These are phyloP conservation scores for Drosophila atripex DNA, from an alignment of 2,888 invertebrate genomes.

Conservation along the genomic window DNA sequence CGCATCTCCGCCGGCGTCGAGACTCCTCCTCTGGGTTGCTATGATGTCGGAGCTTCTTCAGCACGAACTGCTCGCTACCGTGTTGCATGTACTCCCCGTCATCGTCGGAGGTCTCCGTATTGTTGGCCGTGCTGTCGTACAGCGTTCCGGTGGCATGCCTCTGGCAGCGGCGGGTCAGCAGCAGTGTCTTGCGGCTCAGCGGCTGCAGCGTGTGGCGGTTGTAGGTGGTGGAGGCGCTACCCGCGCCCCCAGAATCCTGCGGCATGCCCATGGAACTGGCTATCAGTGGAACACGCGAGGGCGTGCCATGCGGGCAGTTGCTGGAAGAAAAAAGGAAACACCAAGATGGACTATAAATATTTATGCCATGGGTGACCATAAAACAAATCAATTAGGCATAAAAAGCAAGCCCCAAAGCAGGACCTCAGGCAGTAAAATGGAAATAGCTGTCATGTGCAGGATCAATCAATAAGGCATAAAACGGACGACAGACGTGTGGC, in stretches of 20 bases:
- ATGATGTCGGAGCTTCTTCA: constrained; percentile 60
- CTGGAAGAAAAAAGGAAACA: constrained; percentile 51
- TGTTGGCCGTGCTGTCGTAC: constrained; percentile 72
- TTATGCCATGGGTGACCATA: constrained; percentile 55
- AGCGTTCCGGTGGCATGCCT: constrained; percentile 60
- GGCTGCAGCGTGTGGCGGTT: constrained; percentile 77
- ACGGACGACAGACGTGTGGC: constrained; percentile 26
- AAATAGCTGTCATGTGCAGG: constrained; percentile 23
- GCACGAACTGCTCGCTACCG: constrained; percentile 71
- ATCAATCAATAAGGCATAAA: constrained; percentile 69
- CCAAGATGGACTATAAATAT: constrained; percentile 59
- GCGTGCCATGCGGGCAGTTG: constrained; percentile 88
- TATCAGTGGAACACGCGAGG: constrained; percentile 90
- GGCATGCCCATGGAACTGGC: constrained; percentile 82
- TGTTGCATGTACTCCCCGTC: constrained; percentile 73
- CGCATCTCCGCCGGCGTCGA: constrained; percentile 14
- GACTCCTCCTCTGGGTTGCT: constrained; percentile 40
- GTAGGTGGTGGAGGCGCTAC: constrained; percentile 75
- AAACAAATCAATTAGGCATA: constrained; percentile 68
- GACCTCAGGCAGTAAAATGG: constrained; percentile 29
- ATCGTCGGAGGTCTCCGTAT: constrained; percentile 79
- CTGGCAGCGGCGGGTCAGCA: constrained; percentile 67
- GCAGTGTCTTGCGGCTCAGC: constrained; percentile 63
- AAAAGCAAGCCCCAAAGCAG: constrained; percentile 33
- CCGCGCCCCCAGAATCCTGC: constrained; percentile 57